Percentiles rank a stretch among this genome's conserved stretches.
Conservation (phyloP, 1,140 invertebrate genomes). For the Drosophila sucinea region DNA sequence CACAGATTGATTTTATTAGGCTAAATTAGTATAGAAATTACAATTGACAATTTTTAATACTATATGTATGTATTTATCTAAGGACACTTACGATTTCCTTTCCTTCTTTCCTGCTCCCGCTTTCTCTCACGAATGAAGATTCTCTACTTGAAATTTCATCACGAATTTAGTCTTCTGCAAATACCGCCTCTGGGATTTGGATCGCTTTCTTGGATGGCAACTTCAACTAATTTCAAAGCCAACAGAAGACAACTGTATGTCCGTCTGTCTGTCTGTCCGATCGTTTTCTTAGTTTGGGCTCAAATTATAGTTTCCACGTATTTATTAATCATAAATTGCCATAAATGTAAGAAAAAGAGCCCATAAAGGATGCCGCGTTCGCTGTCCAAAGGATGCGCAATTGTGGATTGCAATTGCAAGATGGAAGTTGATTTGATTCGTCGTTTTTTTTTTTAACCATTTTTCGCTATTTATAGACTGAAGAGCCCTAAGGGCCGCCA, state of each 20-base stretch:
- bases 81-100: too few species aligned
- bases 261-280: background rate
- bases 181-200: background rate
- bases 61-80: too few species aligned
- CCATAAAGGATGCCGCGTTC: slow-evolving; percentile 42
- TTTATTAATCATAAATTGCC: slow-evolving; percentile 78
- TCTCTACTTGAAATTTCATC: too few species aligned
- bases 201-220: background rate
- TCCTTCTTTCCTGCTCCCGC: too few species aligned
- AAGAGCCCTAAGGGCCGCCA: slow-evolving; percentile 25
- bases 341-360: slow-evolving; percentile 23
- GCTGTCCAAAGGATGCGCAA: slow-evolving; percentile 37
- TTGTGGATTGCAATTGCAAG: slow-evolving; percentile 48
- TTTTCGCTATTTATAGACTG: slow-evolving; percentile 61
- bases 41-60: too few species aligned
- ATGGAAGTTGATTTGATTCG: slow-evolving; percentile 25
- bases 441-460: background rate
- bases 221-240: background rate
- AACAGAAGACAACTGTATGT: background rate
- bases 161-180: background rate
- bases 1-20: too few species aligned
- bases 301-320: slow-evolving; percentile 28
- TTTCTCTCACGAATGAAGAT: too few species aligned
- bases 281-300: background rate
- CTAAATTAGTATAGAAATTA: too few species aligned